phyloP scores from a whole-genome alignment of 53 echinoderm and acorn worm genomes.

The Echinarachnius parma region DNA sequence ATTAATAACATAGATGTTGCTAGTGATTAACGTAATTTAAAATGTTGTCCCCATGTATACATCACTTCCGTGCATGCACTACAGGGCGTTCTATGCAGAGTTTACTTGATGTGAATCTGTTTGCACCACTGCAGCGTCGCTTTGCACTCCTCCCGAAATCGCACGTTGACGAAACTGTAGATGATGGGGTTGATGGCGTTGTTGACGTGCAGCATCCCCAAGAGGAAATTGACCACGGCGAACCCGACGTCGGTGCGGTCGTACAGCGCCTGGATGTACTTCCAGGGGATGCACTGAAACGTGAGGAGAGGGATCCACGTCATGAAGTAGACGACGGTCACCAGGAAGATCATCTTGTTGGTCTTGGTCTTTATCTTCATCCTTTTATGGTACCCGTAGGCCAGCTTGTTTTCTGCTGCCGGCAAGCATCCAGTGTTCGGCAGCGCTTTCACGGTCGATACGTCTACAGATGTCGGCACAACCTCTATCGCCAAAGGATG shows the following conservation, averaged over 20 bases:
- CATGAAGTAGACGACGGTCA: constrained; percentile 14
- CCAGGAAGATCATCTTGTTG: constrained; percentile 25
- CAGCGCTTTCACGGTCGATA: too few relatives aligned
- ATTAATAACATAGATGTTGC: too few relatives aligned
- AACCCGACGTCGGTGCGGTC: constrained; percentile 5
- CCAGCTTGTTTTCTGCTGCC: too few relatives aligned
- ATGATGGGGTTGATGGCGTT: constrained; percentile 16
- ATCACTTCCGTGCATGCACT: too few relatives aligned
- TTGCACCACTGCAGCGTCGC: not conserved
- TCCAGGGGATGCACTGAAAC: not conserved
- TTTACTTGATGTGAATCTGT: too few relatives aligned
- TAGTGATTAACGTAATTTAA: too few relatives aligned
- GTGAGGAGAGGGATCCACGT: constrained; percentile 17
- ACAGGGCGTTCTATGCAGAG: too few relatives aligned
- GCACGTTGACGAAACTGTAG: constrained; percentile 24
- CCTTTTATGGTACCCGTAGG: not conserved
- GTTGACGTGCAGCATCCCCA: constrained; percentile 1
- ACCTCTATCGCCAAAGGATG: too few relatives aligned
- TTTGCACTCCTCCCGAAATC: constrained; percentile 14
- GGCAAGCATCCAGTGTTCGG: too few relatives aligned
- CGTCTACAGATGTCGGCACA: not conserved
- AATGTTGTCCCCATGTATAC: too few relatives aligned
- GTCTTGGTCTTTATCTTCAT: constrained; percentile 14
- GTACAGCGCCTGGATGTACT: not conserved
- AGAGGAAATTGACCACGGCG: constrained; percentile 3